Evolutionary conservation across 2,888 invertebrate genomes (phyloP).

Genomic region (Ashinkailepas kermadecensis): DNA sequence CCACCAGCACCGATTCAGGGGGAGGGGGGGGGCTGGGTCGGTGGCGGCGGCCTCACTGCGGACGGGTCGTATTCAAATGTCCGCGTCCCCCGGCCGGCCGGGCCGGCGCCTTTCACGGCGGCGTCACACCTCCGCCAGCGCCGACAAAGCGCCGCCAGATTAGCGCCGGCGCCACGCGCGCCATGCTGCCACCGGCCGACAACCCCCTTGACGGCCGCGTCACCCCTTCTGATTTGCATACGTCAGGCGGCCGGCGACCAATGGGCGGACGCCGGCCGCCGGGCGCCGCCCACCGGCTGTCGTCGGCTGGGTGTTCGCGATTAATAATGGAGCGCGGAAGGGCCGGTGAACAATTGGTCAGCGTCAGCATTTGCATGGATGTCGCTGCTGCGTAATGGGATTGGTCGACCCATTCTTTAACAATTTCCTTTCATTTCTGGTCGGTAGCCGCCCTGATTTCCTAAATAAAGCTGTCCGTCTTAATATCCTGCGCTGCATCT

Average conservation of each 20-base stretch:
- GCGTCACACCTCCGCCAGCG: background rate
- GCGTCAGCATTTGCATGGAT: background rate
- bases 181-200: background rate
- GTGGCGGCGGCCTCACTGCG: too few species aligned
- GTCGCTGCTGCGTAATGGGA: too few species aligned
- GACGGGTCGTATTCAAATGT: background rate
- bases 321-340: background rate
- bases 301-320: too few species aligned
- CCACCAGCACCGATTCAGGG: too few species aligned
- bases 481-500: too few species aligned
- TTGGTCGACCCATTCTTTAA: too few species aligned
- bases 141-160: background rate
- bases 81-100: background rate
- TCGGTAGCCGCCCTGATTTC: too few species aligned
- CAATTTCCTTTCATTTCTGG: too few species aligned
- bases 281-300: background rate
- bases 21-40: too few species aligned
- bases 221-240: slow-evolving; percentile 23
- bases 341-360: background rate
- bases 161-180: background rate
- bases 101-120: background rate
- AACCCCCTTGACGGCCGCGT: slow-evolving; percentile 6
- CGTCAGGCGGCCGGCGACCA: background rate
- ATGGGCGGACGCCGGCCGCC: background rate
- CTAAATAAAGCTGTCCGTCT: too few species aligned